A percentile compares a stretch with the other conserved stretches of the same genome.
phyloP scores from a whole-genome alignment of 1,140 invertebrate genomes.

The Heliconius nattereri region DNA sequence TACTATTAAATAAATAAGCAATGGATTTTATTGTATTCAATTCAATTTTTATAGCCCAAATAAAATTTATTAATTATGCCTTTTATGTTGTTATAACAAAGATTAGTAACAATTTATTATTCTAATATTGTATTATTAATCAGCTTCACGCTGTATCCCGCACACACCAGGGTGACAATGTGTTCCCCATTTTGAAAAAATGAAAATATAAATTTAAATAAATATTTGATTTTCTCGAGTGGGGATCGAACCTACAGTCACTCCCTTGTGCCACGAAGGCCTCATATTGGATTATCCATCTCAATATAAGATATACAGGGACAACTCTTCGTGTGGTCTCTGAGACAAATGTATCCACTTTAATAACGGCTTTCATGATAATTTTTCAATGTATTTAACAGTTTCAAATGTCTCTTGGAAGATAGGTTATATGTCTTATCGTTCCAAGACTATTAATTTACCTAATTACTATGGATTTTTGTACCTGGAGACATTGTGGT shows the following conservation, averaged over 20 bases:
- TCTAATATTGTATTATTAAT: background rate
- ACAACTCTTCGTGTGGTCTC: slow-evolving; percentile 32
- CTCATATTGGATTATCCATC: background rate
- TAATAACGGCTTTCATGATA: slow-evolving; percentile 29
- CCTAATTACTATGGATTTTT: background rate
- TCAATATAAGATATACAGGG: background rate
- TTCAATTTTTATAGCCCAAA: background rate
- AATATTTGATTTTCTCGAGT: too few species aligned
- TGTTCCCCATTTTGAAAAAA: too few species aligned
- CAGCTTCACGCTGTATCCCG: too few species aligned
- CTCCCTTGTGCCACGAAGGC: too few species aligned
- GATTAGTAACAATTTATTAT: background rate
- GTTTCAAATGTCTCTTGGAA: background rate
- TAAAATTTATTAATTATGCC: background rate
- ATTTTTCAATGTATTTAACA: slow-evolving; percentile 18
- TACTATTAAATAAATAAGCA: background rate
- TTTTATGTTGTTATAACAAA: background rate
- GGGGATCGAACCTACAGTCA: too few species aligned
- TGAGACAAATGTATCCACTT: slow-evolving; percentile 43
- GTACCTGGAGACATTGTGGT: background rate
- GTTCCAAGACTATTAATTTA: background rate
- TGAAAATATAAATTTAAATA: too few species aligned
- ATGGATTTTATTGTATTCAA: background rate
- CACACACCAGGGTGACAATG: too few species aligned
- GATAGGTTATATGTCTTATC: background rate